Evolutionary conservation across 1,140 invertebrate species (phyloP), one percentile per base, ranked within the genome.

Genomic region (Nasonia longicornis): DNA sequence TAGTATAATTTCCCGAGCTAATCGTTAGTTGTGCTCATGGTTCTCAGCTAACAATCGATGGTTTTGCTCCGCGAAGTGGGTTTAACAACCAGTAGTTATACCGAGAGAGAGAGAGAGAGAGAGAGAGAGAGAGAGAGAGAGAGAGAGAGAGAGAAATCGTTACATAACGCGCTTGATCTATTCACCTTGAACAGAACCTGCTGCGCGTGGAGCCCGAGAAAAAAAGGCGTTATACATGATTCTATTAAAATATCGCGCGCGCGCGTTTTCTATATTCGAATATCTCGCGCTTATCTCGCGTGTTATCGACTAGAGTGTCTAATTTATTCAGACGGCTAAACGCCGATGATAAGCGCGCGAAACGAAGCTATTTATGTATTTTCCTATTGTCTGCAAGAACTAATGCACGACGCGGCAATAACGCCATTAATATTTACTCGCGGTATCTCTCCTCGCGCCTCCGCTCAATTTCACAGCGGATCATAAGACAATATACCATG

Each of bases 151-250:
- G 14, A n/a, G 16, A 58, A n/a, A 58, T 58, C 11, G 64, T 67
- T 67, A 31, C 29, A 29, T 67, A 67, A 67, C 26, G 10, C 22
- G 22, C 64, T 67, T 16, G 64, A 67, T 67, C 64, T 31, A 31
- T 31, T 67, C 64, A 31, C 64, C 64, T 67, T 67, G 64, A 67
- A 29, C 3, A 31, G 29, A 67, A 67, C 64, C 26, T 67, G 64
- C 64, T 26, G 8, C 8, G 3, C 2, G 8, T 10, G 64, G n/a
- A 29, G 26, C 26, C 26, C 1, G 26, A 31, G 52, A 58, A 20
- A 58, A 45, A 45, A 45, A 48, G 4, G 14, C 6, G 52, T 58
- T 58, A 58, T n/a, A n/a, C 52, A n/a, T n/a, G 52, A 58, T 58
- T 58, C 16, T 58, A 58, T 58, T 20, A 58, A 58, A 58, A 58